Evolutionary conservation across 2,797 vertebrate species (phyloP).

Genomic region (Menidia menidia): DNA sequence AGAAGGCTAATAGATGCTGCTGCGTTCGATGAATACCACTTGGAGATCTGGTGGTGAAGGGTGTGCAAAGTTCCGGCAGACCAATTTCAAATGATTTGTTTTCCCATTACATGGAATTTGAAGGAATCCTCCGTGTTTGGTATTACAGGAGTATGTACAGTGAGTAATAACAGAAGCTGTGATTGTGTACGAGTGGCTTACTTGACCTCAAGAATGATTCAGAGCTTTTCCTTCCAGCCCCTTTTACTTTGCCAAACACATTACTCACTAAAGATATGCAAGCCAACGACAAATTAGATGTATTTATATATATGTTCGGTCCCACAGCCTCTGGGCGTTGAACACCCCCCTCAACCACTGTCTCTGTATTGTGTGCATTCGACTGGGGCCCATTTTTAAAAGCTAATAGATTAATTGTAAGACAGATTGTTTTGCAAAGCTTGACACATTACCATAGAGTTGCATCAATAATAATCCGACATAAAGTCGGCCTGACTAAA

Average conservation of each 20-base stretch:
- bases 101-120: neutral
- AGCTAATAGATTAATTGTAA: slow-evolving; percentile 10
- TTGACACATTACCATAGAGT: slow-evolving; percentile 10
- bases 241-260: slow-evolving; percentile 6
- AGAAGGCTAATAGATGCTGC: slow-evolving; percentile 65
- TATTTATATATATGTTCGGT: slow-evolving; percentile 38
- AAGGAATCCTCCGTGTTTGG: neutral
- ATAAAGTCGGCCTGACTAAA: slow-evolving; percentile 21
- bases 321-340: slow-evolving; percentile 14
- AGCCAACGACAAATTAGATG: slow-evolving; percentile 27
- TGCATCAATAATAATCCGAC: slow-evolving; percentile 25
- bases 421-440: neutral
- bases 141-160: neutral
- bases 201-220: slow-evolving; percentile 23
- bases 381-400: neutral
- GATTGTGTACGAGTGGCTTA: neutral
- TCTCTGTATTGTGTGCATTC: neutral
- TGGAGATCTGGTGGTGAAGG: slow-evolving; percentile 11
- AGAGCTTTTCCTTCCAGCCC: slow-evolving; percentile 4
- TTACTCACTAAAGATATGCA: slow-evolving; percentile 12
- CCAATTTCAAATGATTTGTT: slow-evolving; percentile 3
- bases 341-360: slow-evolving; percentile 21
- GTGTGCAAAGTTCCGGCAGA: slow-evolving; percentile 6
- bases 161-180: neutral
- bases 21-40: slow-evolving; percentile 68